Evolutionary conservation across 2,888 invertebrate genomes (phyloP), one percentile per base, ranked within the genome.

Genomic region (Craniophora ligustri): DNA sequence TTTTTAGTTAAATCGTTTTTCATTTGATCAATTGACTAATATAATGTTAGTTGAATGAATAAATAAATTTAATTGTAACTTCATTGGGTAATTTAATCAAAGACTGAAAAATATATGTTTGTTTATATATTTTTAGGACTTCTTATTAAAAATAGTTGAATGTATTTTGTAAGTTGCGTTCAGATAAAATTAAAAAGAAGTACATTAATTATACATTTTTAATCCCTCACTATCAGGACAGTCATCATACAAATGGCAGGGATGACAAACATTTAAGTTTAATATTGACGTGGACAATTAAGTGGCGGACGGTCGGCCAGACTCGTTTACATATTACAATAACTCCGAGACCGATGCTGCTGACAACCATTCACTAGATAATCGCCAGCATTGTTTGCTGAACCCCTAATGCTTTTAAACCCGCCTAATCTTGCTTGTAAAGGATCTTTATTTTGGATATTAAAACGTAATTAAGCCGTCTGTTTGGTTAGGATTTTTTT

Each of bases 301-400:
- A 82, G 76, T 73, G 75, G 77, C 75, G 79, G 81, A 74, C 72
- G 75, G 75, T 68, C 68, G 77, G 75, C 30, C 40, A 28, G 47
- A 45, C 79, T 84, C 85, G 86, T 85, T 85, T 85, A 85, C 86
- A 87, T 86, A 87, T 85, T 82, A 88, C 85, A 86, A 85, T 87
- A 85, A 85, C 82, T 82, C 78, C 67, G 51, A 60, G 78, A 59
- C 70, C 78, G 80, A 80, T 88, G 88, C 68, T 75, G 77, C 79
- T 87, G 89, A 89, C 89, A 88, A 83, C 78, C 83, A 85, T 86
- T 88, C 86, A 82, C 79, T 72, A 85, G 86, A 87, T 88, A 89
- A 89, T 88, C 87, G 84, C 79, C 70, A 72, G 80, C 82, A 87
- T 89, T 89, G 88, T 89, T 87, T 85, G 76, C 77, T 75, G 67